These are phyloP conservation scores for Lates japonicus DNA, from an alignment of 2,797 vertebrate species.

Conservation along the genomic window DNA sequence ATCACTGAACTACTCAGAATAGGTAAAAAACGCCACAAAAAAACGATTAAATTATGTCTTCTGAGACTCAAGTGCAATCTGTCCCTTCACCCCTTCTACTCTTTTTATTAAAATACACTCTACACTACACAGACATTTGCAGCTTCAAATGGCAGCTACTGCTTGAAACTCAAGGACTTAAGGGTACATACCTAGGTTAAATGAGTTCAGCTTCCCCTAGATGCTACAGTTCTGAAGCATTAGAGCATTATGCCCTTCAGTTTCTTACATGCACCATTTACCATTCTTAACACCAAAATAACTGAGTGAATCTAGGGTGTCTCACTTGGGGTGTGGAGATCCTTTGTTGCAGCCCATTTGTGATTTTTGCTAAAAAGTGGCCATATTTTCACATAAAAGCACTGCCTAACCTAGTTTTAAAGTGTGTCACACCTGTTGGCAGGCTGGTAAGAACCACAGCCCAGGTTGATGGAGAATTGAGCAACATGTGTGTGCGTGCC, in stretches of 20 bases:
- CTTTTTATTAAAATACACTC: slow-evolving; percentile 8
- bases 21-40: neutral
- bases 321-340: neutral
- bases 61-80: neutral
- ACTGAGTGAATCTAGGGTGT: slow-evolving; percentile 1
- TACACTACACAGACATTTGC: neutral
- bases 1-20: neutral
- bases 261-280: slow-evolving; percentile 8
- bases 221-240: slow-evolving; percentile 8
- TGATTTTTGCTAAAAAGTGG: slow-evolving; percentile 24
- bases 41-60: neutral
- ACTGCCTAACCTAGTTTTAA: slow-evolving; percentile 24
- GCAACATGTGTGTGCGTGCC: slow-evolving; percentile 94
- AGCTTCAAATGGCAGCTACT: slow-evolving; percentile 2
- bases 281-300: slow-evolving; percentile 15
- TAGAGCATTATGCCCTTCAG: neutral
- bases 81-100: neutral
- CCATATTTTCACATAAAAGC: slow-evolving; percentile 13
- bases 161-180: slow-evolving; percentile 8
- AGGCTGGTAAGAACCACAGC: slow-evolving; percentile 97
- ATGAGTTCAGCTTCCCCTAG: slow-evolving; percentile 1
- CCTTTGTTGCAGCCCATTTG: slow-evolving; percentile 29
- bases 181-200: neutral
- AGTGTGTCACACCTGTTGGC: slow-evolving; percentile 92
- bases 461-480: slow-evolving; percentile 98